phyloP scores from a whole-genome alignment of 1,140 invertebrate species.

The Bilobella aurantiaca region DNA sequence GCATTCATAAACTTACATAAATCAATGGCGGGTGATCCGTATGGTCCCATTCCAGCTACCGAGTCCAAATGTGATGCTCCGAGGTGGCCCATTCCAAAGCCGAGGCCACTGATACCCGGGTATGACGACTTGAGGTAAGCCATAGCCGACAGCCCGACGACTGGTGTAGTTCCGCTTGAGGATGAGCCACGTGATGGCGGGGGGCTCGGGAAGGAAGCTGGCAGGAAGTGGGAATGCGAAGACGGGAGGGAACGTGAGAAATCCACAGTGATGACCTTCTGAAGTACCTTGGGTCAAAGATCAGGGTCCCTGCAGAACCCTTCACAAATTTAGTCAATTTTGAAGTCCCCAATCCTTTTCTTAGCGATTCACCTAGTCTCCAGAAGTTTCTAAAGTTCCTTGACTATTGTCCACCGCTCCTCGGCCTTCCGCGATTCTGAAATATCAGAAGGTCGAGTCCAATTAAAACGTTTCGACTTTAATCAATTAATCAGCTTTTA shows the following conservation, averaged over 20 bases:
- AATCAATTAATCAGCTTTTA: too few relatives aligned
- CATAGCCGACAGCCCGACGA: conserved; percentile 32
- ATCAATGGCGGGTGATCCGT: background rate
- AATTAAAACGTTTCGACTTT: too few relatives aligned
- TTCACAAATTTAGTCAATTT: too few relatives aligned
- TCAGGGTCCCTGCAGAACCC: background rate
- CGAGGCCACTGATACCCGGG: conserved; percentile 33
- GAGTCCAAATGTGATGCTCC: conserved; percentile 28
- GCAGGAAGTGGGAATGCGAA: conserved; percentile 35
- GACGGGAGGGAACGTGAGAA: conserved; percentile 35
- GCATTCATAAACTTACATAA: background rate
- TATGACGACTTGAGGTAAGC: conserved; percentile 35
- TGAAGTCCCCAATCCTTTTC: too few relatives aligned
- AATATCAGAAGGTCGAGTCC: too few relatives aligned
- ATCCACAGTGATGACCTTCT: conserved; percentile 28
- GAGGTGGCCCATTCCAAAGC: conserved; percentile 32
- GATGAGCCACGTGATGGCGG: conserved; percentile 34
- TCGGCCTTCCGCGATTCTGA: too few relatives aligned
- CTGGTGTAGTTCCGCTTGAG: conserved; percentile 33
- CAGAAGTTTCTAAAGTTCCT: too few relatives aligned
- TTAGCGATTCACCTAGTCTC: too few relatives aligned
- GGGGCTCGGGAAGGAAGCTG: conserved; percentile 34
- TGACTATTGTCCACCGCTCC: too few relatives aligned
- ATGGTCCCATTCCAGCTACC: conserved; percentile 6
- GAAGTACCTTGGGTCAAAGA: background rate